Evolutionary conservation across 2,888 invertebrate species (phyloP).

Genomic region (Biston stratarius): DNA sequence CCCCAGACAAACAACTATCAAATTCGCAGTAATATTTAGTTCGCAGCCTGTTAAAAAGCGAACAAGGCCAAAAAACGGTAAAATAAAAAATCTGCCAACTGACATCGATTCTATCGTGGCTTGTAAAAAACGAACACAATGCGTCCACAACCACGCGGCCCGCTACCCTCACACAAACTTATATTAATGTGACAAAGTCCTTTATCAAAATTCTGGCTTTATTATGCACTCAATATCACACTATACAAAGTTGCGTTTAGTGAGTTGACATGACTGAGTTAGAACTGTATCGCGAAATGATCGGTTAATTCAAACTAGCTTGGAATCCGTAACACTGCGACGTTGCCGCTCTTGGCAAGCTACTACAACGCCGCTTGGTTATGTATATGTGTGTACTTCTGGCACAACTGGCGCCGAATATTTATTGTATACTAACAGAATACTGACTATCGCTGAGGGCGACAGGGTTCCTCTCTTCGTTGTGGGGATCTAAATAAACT

Average conservation of each 20-base stretch:
- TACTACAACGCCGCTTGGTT: constrained; percentile 75
- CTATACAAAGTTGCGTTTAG: constrained; percentile 44
- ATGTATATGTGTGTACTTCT: constrained; percentile 83
- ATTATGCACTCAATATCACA: constrained; percentile 45
- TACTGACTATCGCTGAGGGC: constrained; percentile 77
- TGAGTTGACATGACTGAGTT: constrained; percentile 27
- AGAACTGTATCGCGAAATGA: constrained; percentile 64
- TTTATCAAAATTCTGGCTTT: constrained; percentile 17
- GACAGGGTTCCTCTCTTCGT: constrained; percentile 73
- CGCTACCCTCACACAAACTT: constrained; percentile 75
- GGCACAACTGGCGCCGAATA: constrained; percentile 86
- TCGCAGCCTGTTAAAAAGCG: constrained; percentile 49
- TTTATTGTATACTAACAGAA: constrained; percentile 86
- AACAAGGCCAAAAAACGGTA: constrained; percentile 85
- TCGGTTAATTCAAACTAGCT: constrained; percentile 70
- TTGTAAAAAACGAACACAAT: constrained; percentile 82
- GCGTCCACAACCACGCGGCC: constrained; percentile 76
- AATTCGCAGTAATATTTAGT: constrained; percentile 27
- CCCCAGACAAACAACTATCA: constrained; percentile 17
- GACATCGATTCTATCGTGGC: constrained; percentile 83
- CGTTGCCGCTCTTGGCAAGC: constrained; percentile 81
- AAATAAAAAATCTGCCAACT: constrained; percentile 85
- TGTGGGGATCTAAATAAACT: constrained; percentile 56
- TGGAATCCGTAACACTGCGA: constrained; percentile 79
- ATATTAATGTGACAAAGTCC: constrained; percentile 59